Evolutionary conservation across 2,888 invertebrate genomes (phyloP).

Genomic region (Noctua janthe): DNA sequence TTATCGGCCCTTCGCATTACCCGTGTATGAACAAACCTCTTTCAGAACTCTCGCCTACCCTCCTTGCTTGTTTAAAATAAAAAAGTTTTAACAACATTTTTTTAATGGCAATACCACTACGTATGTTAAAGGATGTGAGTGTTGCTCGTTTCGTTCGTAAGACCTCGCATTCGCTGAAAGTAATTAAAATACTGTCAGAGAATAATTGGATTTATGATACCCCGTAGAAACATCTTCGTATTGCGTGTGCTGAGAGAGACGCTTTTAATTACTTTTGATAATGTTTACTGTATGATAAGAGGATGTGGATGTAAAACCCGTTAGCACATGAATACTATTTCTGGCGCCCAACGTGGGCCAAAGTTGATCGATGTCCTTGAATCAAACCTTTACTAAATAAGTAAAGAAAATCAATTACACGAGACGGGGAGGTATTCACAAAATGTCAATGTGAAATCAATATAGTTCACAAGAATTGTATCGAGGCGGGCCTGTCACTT

Average conservation of each 20-base stretch:
- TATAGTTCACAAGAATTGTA: constrained; percentile 58
- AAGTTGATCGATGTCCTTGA: constrained; percentile 50
- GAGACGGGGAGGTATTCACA: constrained; percentile 49
- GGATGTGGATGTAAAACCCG: constrained; percentile 33
- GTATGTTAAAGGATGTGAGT: constrained; percentile 9
- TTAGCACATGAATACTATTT: constrained; percentile 46
- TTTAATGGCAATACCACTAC: constrained; percentile 11
- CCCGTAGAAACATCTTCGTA: constrained; percentile 52
- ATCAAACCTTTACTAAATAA: constrained; percentile 48
- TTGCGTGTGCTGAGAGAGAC: constrained; percentile 35
- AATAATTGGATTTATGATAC: constrained; percentile 67
- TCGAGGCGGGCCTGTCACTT: constrained; percentile 46
- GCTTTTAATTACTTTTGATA: constrained; percentile 55
- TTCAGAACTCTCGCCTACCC: constrained; percentile 16
- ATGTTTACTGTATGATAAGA: constrained; percentile 38
- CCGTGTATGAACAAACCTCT: constrained; percentile 61
- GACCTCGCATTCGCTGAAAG: constrained; percentile 54
- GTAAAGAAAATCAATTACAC: constrained; percentile 63
- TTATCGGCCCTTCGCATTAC: constrained; percentile 65
- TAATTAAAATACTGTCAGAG: constrained; percentile 70
- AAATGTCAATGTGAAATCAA: constrained; percentile 64
- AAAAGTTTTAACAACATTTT: constrained; percentile 24
- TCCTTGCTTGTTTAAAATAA: constrained; percentile 19
- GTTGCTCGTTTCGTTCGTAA: constrained; percentile 32
- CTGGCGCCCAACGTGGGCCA: constrained; percentile 65